These are phyloP conservation scores for Leptinotarsa lineolata DNA, from an alignment of 1,140 invertebrate species.

Conservation along the genomic window DNA sequence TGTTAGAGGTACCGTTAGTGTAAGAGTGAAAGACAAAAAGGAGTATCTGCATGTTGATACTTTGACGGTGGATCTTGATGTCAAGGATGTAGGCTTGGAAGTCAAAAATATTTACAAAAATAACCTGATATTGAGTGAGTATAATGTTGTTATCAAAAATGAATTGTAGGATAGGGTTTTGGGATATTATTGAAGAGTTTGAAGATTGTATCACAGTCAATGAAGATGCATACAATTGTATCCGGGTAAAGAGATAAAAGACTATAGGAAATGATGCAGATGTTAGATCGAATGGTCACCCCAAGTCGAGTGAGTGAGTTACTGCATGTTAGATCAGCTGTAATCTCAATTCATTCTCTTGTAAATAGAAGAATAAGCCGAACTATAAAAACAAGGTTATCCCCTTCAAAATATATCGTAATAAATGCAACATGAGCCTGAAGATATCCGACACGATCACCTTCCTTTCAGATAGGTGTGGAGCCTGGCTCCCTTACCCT, in stretches of 20 bases:
- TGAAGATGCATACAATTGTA: not conserved
- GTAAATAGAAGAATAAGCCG: no score
- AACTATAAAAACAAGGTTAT: no score
- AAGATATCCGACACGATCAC: no score
- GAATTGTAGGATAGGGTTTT: not conserved
- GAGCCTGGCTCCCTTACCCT: no score
- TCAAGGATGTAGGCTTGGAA: conserved; percentile 68
- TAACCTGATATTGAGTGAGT: conserved; percentile 72
- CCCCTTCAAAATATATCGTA: no score
- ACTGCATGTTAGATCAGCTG: no score
- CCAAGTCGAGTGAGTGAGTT: no score
- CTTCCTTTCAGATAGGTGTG: no score
- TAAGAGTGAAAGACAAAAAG: conserved; percentile 56
- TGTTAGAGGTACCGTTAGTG: conserved; percentile 64
- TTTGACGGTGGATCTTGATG: conserved; percentile 64
- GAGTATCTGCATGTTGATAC: conserved; percentile 68
- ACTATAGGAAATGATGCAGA: no score
- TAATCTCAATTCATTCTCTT: no score
- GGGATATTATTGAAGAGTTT: not conserved
- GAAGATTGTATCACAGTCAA: not conserved
- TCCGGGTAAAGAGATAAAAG: not conserved
- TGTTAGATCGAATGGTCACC: no score
- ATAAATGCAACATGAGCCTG: no score
- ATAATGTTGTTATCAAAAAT: not conserved
- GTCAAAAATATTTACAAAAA: conserved; percentile 72